Conservation (phyloP, 2,797 vertebrate genomes). For the Pangasius larnaudii region DNA sequence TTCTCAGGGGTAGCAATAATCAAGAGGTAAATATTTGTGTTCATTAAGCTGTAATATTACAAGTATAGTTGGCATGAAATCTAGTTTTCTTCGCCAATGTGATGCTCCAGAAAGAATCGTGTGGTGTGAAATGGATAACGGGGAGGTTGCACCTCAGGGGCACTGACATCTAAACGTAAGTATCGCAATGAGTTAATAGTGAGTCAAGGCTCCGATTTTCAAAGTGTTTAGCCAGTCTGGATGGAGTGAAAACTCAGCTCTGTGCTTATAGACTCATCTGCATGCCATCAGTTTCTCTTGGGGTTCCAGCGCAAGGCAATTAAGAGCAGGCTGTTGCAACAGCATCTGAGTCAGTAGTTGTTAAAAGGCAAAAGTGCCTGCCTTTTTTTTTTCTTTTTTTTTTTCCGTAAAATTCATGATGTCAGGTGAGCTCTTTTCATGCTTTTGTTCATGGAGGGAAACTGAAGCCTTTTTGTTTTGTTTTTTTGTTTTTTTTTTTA, state of each 20-base stretch:
- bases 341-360: conserved; percentile 8
- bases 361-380: conserved; percentile 2
- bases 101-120: neutral
- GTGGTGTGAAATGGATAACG: neutral
- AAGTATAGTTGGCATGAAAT: conserved; percentile 21
- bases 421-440: conserved; percentile 14
- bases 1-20: conserved; percentile 22
- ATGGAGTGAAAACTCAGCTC: neutral
- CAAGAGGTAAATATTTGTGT: conserved; percentile 30
- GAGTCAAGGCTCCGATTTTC: neutral
- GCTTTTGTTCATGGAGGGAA: conserved; percentile 42
- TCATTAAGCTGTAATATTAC: conserved; percentile 32
- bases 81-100: neutral
- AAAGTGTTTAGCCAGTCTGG: neutral
- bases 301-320: neutral
- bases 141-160: neutral
- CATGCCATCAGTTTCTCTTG: conserved; percentile 10
- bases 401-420: conserved; percentile 36
- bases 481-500: conserved; percentile 59
- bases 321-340: neutral
- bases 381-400: neutral
- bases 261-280: conserved; percentile 1
- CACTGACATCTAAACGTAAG: neutral
- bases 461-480: conserved; percentile 50
- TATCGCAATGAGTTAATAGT: neutral